Evolutionary conservation across 2,888 invertebrate genomes (phyloP), one percentile per base, ranked within the genome.

Genomic region (Andrena trimmerana): DNA sequence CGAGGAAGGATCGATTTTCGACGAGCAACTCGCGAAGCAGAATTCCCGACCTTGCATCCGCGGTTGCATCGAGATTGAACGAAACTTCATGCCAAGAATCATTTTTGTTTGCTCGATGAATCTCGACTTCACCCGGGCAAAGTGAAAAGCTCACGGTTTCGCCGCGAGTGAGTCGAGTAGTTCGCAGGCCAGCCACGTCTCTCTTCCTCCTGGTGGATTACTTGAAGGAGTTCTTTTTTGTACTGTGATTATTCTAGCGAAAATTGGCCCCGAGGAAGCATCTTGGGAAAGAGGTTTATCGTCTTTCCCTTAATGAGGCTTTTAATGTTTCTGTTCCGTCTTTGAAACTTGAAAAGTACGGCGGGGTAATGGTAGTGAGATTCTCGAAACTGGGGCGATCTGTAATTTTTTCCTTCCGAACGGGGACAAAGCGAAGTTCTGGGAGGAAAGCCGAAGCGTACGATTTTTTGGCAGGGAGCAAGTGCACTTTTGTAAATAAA

Each of bases 31-130:
- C 33, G 50, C 16, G 50, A n/a, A 7, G 24, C 31, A 42, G 31
- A 71, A 59, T 70, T 67, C 76, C 65, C 75, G 62, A 33, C 60
- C 31, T 42, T 60, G 16, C 36, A 27, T 42, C 48, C 57, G 36
- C 10, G 50, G 57, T 24, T n/a, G 57, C n/a, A 66, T 33, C 50
- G 65, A 73, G 10, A n/a, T 33, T n/a, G 29, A 4, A 1, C 57
- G 48, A 66, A 77, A 62, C 24, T 74, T 66, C 8, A 7, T 27
- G 10, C 16, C 74, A 33, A 62, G 72, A 63, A 73, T 79, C 79
- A 60, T 81, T 80, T 81, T 72, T 60, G 72, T 57, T 72, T 33
- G 81, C 36, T 63, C 72, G 48, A 81, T 71, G 71, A 78, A 66
- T 79, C 80, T 72, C 52, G 65, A 50, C 65, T 72, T 65, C 29